phyloP scores from a whole-genome alignment of 2,888 invertebrate species.

The Lamellibrachia satsuma region DNA sequence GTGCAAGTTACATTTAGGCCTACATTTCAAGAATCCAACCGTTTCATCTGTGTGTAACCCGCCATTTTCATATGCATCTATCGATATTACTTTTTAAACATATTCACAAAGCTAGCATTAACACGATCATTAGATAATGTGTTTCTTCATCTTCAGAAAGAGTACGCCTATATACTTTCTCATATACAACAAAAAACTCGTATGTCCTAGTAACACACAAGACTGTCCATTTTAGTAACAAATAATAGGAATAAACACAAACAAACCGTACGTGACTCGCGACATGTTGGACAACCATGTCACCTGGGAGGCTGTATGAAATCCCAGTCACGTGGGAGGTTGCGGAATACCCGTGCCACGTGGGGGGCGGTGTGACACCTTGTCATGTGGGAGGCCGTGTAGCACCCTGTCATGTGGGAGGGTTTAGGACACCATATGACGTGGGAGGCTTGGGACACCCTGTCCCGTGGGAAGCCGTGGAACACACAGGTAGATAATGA shows the following conservation, averaged over 20 bases:
- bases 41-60: too few species aligned
- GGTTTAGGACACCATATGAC: neutral
- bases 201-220: neutral
- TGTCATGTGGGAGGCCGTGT: neutral
- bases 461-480: neutral
- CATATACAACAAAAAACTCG: too few species aligned
- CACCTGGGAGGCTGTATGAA: neutral
- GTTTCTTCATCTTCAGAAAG: too few species aligned
- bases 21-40: too few species aligned
- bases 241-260: neutral
- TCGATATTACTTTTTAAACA: too few species aligned
- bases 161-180: too few species aligned
- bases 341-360: neutral
- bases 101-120: too few species aligned
- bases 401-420: neutral
- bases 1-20: too few species aligned
- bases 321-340: neutral
- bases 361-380: neutral
- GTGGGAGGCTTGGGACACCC: neutral
- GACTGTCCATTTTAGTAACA: neutral
- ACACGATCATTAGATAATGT: too few species aligned
- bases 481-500: neutral
- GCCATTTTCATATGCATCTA: too few species aligned
- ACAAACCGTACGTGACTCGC: neutral
- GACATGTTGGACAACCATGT: neutral